Conservation (phyloP, 2,888 invertebrate genomes). For the Tetropium fuscum region DNA sequence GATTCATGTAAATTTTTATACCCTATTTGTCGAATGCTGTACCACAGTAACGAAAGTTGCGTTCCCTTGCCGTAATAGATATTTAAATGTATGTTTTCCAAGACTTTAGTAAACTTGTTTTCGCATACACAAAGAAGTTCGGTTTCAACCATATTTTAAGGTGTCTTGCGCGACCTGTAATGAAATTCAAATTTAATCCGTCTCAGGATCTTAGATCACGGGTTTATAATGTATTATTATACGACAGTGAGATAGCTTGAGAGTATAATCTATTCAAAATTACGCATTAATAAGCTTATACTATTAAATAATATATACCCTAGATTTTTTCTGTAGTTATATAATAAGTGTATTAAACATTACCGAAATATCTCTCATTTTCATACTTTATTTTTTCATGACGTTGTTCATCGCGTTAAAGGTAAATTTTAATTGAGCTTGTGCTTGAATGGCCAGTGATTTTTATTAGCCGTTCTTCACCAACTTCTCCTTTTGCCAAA, state of each 20-base stretch:
- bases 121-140: constrained; percentile 38
- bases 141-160: constrained; percentile 41
- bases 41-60: constrained; percentile 10
- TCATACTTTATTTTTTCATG: no score
- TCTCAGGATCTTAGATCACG: constrained; percentile 21
- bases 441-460: no score
- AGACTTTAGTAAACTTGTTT: constrained; percentile 36
- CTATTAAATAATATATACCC: no score
- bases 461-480: no score
- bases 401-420: no score
- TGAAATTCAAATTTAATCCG: constrained; percentile 41
- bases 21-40: neutral
- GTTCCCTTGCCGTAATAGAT: constrained; percentile 35
- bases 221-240: constrained; percentile 11
- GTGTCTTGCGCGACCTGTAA: constrained; percentile 34
- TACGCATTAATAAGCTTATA: no score
- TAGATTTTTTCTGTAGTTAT: no score
- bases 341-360: no score
- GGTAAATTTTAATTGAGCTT: no score
- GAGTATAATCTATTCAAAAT: constrained; percentile 2
- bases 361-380: no score
- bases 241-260: constrained; percentile 1
- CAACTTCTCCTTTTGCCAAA: no score
- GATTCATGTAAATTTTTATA: no score
- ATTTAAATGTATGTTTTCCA: constrained; percentile 35